Evolutionary conservation across 2,888 invertebrate genomes (phyloP), one percentile per base, ranked within the genome.

Genomic region (Agonum fuliginosum): DNA sequence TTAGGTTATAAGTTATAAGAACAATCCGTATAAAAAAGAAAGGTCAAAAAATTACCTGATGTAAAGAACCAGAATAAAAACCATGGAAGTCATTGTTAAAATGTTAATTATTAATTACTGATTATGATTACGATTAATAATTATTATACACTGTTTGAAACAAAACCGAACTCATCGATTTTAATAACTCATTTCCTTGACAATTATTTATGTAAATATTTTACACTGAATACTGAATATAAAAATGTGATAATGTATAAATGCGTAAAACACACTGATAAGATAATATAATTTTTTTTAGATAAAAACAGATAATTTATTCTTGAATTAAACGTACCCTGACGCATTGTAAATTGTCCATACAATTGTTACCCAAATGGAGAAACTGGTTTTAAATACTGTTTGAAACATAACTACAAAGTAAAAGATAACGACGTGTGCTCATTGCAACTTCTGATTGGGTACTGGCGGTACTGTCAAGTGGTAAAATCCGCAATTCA

Each of bases 291-390:
- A 69, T 30, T 19, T 20, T 5, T 22, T 72, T 1, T 54, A 72
- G 48, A 72, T 51, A 72, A 51, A 72, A 48, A 48, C 12, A 58
- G 8, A 58, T 58, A 58, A 58, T 58, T 58, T 17, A 10, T 20
- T 3, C 19, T 17, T 48, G 8, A 20, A 20, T n/a, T 14, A 27
- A 54, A 54, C 65, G 37, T 73, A 73, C 73, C 73, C 73, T 34
- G 73, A 54, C 43, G 58, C 24, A 41, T 73, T 73, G 12, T 43
- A 62, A 22, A 73, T 43, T 17, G 73, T 41, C 58, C 62, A 73
- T 6, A 72, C 22, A 73, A 73, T 22, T 41, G 73, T 51, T 10
- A 73, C 3, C 73, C 73, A 73, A 24, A 73, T 58, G n/a, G 62
- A 24, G 6, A 73, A 58, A 73, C 41, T 43, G 4, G 24, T 19